Evolutionary conservation across 2,797 vertebrate species (phyloP).

Genomic region (Adelosebastes latens): DNA sequence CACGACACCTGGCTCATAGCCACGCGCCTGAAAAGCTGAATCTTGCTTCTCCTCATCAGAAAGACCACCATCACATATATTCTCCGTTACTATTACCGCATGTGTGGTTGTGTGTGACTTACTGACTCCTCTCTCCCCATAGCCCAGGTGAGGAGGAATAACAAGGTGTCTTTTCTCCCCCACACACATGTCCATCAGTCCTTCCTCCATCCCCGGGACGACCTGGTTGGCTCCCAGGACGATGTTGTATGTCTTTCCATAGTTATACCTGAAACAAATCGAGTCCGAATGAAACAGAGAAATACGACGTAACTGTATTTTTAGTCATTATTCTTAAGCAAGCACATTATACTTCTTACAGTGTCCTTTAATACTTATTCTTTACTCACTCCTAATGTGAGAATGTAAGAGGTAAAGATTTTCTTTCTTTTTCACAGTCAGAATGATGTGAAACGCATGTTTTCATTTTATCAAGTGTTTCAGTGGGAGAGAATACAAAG

Average conservation of each 20-base stretch:
- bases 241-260: constrained; percentile 95
- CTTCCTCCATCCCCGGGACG: constrained; percentile 96
- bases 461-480: background rate
- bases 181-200: constrained; percentile 93
- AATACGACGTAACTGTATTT: background rate
- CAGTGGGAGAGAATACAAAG: background rate
- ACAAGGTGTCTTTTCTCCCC: constrained; percentile 90
- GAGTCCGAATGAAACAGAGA: background rate
- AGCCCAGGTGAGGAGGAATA: constrained; percentile 94
- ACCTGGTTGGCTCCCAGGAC: constrained; percentile 94
- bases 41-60: background rate
- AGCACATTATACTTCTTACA: background rate
- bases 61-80: background rate
- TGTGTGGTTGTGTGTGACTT: constrained; percentile 62
- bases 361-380: background rate
- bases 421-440: too few species aligned
- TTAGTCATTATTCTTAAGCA: background rate
- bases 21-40: background rate
- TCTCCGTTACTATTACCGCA: background rate
- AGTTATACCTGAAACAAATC: constrained; percentile 83
- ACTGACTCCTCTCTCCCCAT: constrained; percentile 96
- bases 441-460: too few species aligned
- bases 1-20: background rate
- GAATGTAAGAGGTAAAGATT: background rate
- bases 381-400: too few species aligned